Conservation (phyloP, 2,888 invertebrate species). For the Anaspis maculata region DNA sequence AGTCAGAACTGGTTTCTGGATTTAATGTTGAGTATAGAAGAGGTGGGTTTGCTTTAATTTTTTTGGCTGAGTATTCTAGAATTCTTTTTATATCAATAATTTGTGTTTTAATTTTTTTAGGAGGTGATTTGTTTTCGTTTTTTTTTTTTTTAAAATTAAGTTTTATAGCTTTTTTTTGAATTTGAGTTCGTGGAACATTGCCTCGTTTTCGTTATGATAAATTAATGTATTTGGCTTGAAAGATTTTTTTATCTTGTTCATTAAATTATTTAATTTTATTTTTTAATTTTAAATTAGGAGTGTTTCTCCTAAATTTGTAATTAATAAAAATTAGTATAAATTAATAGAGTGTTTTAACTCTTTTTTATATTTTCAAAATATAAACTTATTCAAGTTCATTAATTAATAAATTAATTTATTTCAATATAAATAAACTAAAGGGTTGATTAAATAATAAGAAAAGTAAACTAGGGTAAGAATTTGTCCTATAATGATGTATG, state of each 20-base stretch:
- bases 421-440: constrained; percentile 46
- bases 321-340: constrained; percentile 45
- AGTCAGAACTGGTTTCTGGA: constrained; percentile 69
- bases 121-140: constrained; percentile 40
- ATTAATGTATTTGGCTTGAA: constrained; percentile 62
- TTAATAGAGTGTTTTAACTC: constrained; percentile 51
- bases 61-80: constrained; percentile 61
- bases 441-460: constrained; percentile 49
- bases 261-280: constrained; percentile 42
- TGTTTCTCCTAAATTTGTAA: constrained; percentile 41
- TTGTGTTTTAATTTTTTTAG: constrained; percentile 52
- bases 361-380: constrained; percentile 65
- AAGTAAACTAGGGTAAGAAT: constrained; percentile 53
- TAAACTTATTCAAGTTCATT: constrained; percentile 59
- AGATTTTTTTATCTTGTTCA: constrained; percentile 54
- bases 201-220: constrained; percentile 72
- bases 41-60: constrained; percentile 63
- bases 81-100: constrained; percentile 61
- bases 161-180: constrained; percentile 53
- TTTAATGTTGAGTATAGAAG: constrained; percentile 73
- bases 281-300: constrained; percentile 40
- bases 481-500: constrained; percentile 56
- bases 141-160: constrained; percentile 49
- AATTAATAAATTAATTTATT: constrained; percentile 49
- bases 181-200: constrained; percentile 58